phyloP scores from a whole-genome alignment of 1,140 invertebrate species.

The Eubasilissa regina region DNA sequence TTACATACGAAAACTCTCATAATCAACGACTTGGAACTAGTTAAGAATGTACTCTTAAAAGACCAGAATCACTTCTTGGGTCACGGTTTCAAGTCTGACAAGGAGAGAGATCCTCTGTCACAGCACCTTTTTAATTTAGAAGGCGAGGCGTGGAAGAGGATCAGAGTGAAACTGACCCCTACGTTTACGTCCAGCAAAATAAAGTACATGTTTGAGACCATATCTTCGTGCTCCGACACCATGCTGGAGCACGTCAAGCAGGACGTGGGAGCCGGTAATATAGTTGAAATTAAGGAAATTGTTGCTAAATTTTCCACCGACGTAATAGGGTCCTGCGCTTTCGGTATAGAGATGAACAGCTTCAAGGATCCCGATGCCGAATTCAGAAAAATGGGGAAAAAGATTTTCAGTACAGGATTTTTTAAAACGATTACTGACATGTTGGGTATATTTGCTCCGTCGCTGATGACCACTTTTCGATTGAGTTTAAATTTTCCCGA shows the following conservation, averaged over 20 bases:
- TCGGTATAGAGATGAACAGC: constrained; percentile 74
- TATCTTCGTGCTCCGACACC: constrained; percentile 64
- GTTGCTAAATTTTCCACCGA: too few relatives aligned
- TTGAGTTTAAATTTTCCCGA: constrained; percentile 59
- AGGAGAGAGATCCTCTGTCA: constrained; percentile 69
- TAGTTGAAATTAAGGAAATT: background rate
- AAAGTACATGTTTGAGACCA: constrained; percentile 61
- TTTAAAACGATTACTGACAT: background rate
- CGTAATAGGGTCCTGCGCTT: too few relatives aligned
- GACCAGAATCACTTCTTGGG: constrained; percentile 74
- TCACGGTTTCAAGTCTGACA: constrained; percentile 67
- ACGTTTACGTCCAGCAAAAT: constrained; percentile 64
- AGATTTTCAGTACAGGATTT: constrained; percentile 55
- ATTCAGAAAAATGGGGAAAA: constrained; percentile 69
- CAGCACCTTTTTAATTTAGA: constrained; percentile 68
- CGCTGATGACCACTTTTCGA: constrained; percentile 15
- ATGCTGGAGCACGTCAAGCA: background rate
- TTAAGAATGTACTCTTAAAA: constrained; percentile 76
- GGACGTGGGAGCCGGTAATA: background rate
- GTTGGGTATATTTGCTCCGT: constrained; percentile 7
- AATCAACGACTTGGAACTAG: constrained; percentile 73
- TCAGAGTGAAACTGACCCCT: constrained; percentile 62
- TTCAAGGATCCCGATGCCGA: constrained; percentile 69
- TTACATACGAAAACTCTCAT: constrained; percentile 69
- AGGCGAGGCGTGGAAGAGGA: constrained; percentile 63